Evolutionary conservation across 2,113 vertebrate genomes (phyloP).

Genomic region (Xiphias gladius): DNA sequence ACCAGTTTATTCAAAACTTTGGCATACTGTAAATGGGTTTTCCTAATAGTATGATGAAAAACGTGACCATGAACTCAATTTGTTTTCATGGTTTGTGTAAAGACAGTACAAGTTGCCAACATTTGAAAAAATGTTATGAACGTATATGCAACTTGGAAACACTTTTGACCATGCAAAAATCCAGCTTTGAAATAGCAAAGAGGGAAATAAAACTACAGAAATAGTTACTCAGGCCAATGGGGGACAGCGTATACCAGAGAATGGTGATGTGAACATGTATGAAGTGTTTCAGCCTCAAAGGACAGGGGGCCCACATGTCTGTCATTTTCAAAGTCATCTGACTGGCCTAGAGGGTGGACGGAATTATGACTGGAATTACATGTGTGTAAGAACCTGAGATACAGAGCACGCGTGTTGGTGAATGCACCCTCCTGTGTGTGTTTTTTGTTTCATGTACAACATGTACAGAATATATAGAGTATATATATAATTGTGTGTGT

Average conservation of each 20-base stretch:
- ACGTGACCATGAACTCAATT: not conserved
- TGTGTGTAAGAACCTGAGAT: not conserved
- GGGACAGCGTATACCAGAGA: not conserved
- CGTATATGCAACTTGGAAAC: not conserved
- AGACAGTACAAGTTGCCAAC: not conserved
- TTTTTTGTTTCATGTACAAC: not conserved
- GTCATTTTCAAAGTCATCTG: slow-evolving; percentile 46
- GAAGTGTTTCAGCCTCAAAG: not conserved
- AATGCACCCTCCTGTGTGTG: not conserved
- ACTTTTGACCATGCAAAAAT: not conserved
- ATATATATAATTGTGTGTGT: no score
- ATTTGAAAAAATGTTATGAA: not conserved
- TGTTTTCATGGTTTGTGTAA: not conserved
- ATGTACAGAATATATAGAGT: no score
- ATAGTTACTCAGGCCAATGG: not conserved
- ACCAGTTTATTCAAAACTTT: no score
- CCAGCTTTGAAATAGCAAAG: not conserved
- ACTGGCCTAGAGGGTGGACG: slow-evolving; percentile 24
- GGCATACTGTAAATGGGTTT: not conserved
- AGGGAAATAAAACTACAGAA: not conserved
- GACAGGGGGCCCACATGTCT: slow-evolving; percentile 9
- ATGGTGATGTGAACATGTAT: slow-evolving; percentile 9
- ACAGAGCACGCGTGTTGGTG: not conserved
- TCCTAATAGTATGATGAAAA: not conserved
- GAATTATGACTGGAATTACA: slow-evolving; percentile 17